Base-by-base conservation (phyloP, 2,797 vertebrate genomes). In the Megalops cyprinoides region DNA sequence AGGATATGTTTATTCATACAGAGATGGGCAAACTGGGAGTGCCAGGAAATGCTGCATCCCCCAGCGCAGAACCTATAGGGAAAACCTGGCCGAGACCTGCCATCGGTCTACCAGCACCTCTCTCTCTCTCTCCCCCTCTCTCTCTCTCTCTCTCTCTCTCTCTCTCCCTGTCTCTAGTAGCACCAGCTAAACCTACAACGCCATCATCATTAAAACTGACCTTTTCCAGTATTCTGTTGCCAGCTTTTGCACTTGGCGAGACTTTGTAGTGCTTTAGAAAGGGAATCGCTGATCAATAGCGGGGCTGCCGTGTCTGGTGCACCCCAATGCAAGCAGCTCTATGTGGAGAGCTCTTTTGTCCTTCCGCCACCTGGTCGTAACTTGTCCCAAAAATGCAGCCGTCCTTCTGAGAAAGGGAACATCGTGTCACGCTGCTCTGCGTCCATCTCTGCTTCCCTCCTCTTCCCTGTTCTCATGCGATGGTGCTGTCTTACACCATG, bases 171-270 rank as follows among this genome's bases (percentile, higher is more conserved):
- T 76, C 74, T 76, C 44, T 31, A 10, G 0, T 53, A 51, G 49
- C 4, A 49, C 9, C 85, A 86, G 84, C 71, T 83, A 44, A 88
- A 77, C 85, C 9, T 75, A n/a, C 60, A 39, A 48, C 76, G 23
- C 77, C 81, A 88, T 93, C 81, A 88, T 93, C 91, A 93, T 94
- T 93, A 92, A 82, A 84, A 75, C 81, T 91, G 92, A 93, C 91
- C 91, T 93, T 94, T 92, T 77, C 82, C 62, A 14, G 77, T 31
- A 76, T 78, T 60, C 81, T 10, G 76, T n/a, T 85, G 88, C 85
- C 82, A 87, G 84, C 75, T 85, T 83, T 88, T 90, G 82, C 77
- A 49, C 74, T 71, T 1, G 79, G 82, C 77, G 81, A 81, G 60
- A 49, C 91, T 92, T 93, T 93, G 90, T 91, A 86, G 90, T 83